phyloP scores from a whole-genome alignment of 1,140 invertebrate genomes.

The Pseudomyrmex dendroicus region DNA sequence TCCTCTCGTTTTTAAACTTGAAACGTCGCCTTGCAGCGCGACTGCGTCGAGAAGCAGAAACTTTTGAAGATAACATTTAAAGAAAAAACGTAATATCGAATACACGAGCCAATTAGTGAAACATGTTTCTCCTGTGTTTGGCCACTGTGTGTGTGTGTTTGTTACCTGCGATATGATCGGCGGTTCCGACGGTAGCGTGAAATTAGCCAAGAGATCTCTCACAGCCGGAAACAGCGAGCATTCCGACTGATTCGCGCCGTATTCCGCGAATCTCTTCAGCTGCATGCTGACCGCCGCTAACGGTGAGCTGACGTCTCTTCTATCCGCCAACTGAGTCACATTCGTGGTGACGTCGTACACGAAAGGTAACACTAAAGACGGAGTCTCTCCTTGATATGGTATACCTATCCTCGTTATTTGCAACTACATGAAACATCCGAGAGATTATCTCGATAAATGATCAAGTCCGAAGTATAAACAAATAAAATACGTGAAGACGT shows the following conservation, averaged over 20 bases:
- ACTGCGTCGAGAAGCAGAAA: too few relatives aligned
- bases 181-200: slow-evolving; percentile 90
- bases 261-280: slow-evolving; percentile 90
- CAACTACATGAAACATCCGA: slow-evolving; percentile 86
- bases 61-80: too few relatives aligned
- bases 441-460: not conserved
- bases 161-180: slow-evolving; percentile 84
- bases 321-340: slow-evolving; percentile 93
- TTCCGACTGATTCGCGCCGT: slow-evolving; percentile 88
- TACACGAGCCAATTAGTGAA: too few relatives aligned
- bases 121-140: too few relatives aligned
- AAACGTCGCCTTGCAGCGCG: too few relatives aligned
- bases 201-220: slow-evolving; percentile 92
- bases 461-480: not conserved
- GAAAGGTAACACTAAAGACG: slow-evolving; percentile 93
- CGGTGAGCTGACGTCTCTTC: slow-evolving; percentile 88
- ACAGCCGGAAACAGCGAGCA: slow-evolving; percentile 96
- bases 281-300: slow-evolving; percentile 87
- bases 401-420: slow-evolving; percentile 92
- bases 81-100: too few relatives aligned
- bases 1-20: too few relatives aligned
- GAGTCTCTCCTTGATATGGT: slow-evolving; percentile 89
- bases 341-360: slow-evolving; percentile 95
- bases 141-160: not conserved
- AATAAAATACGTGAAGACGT: not conserved